Base-by-base conservation (phyloP, 1,140 invertebrate genomes). In the Spodoptera litura region DNA sequence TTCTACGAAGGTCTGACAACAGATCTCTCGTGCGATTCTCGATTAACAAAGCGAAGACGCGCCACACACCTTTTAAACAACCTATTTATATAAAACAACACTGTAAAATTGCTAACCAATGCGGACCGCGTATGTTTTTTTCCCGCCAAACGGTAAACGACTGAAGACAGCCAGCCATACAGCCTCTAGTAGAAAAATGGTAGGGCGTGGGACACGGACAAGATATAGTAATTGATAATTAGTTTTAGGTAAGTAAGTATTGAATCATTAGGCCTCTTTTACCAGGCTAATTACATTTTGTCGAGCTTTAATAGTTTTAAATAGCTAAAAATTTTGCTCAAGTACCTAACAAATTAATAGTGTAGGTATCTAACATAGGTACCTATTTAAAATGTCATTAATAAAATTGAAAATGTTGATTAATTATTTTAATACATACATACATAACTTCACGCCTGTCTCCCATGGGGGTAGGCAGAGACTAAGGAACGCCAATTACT, bases 1-100 rank as follows among this genome's bases (percentile, higher is more conserved):
- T 62, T 73, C 81, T 78, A 66, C 66, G 79, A 61, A 25, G 55
- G 20, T 20, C 61, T n/a, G n/a, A 66, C 38, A 66, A 78, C 64
- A 83, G 49, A 73, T 53, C 78, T 78, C 79, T 81, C 84, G 82
- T 79, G 83, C 76, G 78, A 66, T 74, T 82, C 78, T 79, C 81
- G 59, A 77, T 82, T 78, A 75, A 88, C 84, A 83, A 79, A 76
- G 71, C 72, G 75, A 31, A 84, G 78, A 80, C 78, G 73, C 70
- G 53, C 66, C 78, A 83, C 81, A 83, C 82, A 83, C 81, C 82
- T 88, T 90, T 88, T 89, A 88, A 87, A 85, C 82, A 87, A 81
- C 83, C 85, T 85, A 88, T 82, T 77, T 81, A 84, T 84, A 80
- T 75, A 82, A 85, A 78, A 83, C 78, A 80, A 79, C 75, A 85